phyloP scores from a whole-genome alignment of 2,888 invertebrate species.

The Campoplex capitator region DNA sequence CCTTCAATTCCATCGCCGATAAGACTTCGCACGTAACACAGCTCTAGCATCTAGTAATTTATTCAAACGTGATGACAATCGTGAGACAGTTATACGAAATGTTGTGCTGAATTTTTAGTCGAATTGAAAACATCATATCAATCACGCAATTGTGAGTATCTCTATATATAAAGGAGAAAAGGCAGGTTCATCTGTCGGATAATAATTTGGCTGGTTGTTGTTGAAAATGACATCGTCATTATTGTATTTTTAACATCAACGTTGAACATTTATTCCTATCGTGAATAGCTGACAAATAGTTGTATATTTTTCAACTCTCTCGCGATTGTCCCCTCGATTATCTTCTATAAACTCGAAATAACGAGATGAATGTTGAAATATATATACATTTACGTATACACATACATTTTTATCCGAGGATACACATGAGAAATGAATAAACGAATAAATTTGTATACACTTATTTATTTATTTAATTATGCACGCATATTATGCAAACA shows the following conservation, averaged over 20 bases:
- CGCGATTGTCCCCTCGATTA: constrained; percentile 29
- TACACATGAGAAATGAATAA: constrained; percentile 13
- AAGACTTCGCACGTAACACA: constrained; percentile 79
- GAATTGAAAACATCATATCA: constrained; percentile 81
- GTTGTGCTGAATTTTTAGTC: constrained; percentile 68
- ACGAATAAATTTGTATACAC: neutral
- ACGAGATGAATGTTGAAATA: constrained; percentile 36
- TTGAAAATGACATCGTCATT: constrained; percentile 19
- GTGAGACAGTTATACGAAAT: constrained; percentile 69
- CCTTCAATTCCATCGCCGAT: constrained; percentile 79
- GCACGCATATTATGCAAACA: neutral
- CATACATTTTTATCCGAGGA: neutral
- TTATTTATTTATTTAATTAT: neutral
- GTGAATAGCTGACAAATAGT: constrained; percentile 19
- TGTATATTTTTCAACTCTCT: constrained; percentile 51
- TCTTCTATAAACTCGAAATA: constrained; percentile 26
- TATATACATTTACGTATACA: neutral
- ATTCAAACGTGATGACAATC: constrained; percentile 79
- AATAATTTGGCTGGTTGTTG: constrained; percentile 8
- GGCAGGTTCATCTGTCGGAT: neutral
- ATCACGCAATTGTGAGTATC: constrained; percentile 76
- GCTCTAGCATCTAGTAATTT: constrained; percentile 82
- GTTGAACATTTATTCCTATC: constrained; percentile 25
- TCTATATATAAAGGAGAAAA: constrained; percentile 76
- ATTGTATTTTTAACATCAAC: neutral